Percentiles rank a stretch among this genome's conserved stretches.
phyloP scores from a whole-genome alignment of 2,797 vertebrate species.

The Chelidonichthys spinosus region DNA sequence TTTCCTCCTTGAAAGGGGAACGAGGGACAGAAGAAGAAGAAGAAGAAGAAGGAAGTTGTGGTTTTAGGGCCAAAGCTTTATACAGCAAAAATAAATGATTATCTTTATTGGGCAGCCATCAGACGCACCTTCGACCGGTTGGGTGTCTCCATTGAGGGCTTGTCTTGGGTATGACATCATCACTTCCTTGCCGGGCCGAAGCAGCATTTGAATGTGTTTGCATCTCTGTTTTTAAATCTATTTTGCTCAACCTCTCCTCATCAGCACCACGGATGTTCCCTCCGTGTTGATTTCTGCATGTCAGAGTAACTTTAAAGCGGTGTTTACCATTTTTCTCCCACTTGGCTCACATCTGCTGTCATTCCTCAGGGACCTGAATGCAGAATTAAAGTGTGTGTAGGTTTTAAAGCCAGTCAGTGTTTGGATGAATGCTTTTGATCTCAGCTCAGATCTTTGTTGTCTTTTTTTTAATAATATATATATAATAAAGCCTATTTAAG shows the following conservation, averaged over 20 bases:
- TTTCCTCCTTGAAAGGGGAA: no score
- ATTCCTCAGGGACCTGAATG: constrained; percentile 18
- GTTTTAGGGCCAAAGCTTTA: no score
- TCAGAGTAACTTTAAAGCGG: constrained; percentile 37
- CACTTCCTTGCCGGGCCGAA: no score
- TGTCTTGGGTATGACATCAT: neutral
- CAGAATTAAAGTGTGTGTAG: constrained; percentile 18
- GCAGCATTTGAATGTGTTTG: neutral
- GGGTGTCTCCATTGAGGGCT: no score
- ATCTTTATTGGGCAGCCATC: no score
- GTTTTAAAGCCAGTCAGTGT: constrained; percentile 31
- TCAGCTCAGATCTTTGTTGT: constrained; percentile 20
- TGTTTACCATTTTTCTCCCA: constrained; percentile 20
- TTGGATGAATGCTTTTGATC: constrained; percentile 47
- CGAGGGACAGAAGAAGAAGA: no score
- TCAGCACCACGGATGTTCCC: neutral
- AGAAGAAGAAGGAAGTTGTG: no score
- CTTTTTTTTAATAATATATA: neutral
- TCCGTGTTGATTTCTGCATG: constrained; percentile 25
- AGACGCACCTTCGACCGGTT: neutral
- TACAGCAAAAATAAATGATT: no score
- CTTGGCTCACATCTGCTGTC: constrained; percentile 2
- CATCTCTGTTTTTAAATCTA: neutral
- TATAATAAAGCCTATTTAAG: constrained; percentile 27
- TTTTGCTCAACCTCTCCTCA: neutral